phyloP scores from a whole-genome alignment of 2,888 invertebrate species.

The Fragum whitleyi region DNA sequence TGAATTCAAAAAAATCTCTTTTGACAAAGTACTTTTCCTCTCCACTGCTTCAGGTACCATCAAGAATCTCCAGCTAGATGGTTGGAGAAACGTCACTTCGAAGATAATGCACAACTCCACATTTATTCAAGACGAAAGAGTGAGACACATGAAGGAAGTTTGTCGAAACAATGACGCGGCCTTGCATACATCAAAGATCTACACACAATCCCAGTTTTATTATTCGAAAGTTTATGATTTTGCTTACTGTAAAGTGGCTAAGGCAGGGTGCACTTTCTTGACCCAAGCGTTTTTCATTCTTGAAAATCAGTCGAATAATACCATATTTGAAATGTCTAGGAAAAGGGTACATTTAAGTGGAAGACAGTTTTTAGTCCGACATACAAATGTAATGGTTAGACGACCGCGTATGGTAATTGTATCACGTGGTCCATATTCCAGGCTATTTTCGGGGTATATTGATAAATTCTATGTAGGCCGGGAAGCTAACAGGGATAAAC shows the following conservation, averaged over 20 bases:
- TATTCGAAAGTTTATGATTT: constrained; percentile 28
- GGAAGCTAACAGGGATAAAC: background rate
- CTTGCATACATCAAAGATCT: background rate
- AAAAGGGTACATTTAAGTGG: background rate
- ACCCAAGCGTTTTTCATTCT: constrained; percentile 34
- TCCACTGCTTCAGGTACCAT: too few relatives aligned
- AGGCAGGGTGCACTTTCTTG: constrained; percentile 47
- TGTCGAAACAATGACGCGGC: background rate
- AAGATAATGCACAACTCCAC: background rate
- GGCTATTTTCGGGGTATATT: constrained; percentile 44
- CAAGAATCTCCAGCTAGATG: too few relatives aligned
- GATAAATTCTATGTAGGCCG: constrained; percentile 30
- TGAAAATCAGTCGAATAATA: background rate
- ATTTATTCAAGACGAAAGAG: background rate
- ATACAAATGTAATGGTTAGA: background rate
- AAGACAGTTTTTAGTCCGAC: background rate
- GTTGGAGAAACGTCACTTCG: background rate
- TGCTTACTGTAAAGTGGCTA: constrained; percentile 49
- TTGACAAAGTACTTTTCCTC: too few relatives aligned
- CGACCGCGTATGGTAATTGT: constrained; percentile 30
- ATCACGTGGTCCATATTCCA: constrained; percentile 49
- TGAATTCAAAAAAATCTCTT: too few relatives aligned
- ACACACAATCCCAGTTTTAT: background rate
- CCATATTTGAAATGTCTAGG: constrained; percentile 13
- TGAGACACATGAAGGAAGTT: background rate